Evolutionary conservation across 2,797 vertebrate genomes (phyloP), one percentile per base, ranked within the genome.

Genomic region (Sternotherus odoratus): DNA sequence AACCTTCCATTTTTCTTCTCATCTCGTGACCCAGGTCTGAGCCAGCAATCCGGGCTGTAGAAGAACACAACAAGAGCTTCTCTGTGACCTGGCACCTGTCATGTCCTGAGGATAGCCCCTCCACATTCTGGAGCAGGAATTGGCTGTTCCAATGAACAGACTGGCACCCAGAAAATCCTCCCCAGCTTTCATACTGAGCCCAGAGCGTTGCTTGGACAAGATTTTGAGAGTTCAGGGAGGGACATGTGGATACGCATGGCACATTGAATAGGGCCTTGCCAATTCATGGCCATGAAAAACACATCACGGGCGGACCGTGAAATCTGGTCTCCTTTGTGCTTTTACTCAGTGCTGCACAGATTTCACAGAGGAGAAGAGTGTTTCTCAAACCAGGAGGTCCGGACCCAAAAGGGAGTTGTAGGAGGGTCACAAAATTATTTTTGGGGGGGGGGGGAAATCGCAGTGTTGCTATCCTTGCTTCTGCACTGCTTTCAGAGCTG

Each of bases 161-260:
- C 77, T 77, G 16, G 79, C 89, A 46, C 19, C 30, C 82, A 78
- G 69, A 51, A 82, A 87, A 80, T 57, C 46, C 86, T 49, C 78
- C 91, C 28, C 36, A 90, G 91, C 3, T 72, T 86, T 57, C 46
- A n/a, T 17, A 49, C 57, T 12, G 80, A 87, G 79, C 86, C 87
- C 82, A 4, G 74, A 79, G 86, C 69, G 49, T 36, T 24, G 69
- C 56, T 85, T 90, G 82, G 39, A 0, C 46, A 87, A 86, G 87
- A 85, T 89, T 92, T 88, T 79, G 46, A 88, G 91, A 95, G 89
- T 91, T 85, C n/a, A 85, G 85, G 33, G 80, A 81, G 74, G 48
- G 15, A 54, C 77, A 82, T 74, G 86, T 7, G 33, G 92, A 88
- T 54, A 51, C 19, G 82, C 80, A 46, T 83, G 33, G 57, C 87